A percentile compares a stretch with the other conserved stretches of the same genome.
Conservation (phyloP, 2,888 invertebrate genomes). For the Stramonita haemastoma region DNA sequence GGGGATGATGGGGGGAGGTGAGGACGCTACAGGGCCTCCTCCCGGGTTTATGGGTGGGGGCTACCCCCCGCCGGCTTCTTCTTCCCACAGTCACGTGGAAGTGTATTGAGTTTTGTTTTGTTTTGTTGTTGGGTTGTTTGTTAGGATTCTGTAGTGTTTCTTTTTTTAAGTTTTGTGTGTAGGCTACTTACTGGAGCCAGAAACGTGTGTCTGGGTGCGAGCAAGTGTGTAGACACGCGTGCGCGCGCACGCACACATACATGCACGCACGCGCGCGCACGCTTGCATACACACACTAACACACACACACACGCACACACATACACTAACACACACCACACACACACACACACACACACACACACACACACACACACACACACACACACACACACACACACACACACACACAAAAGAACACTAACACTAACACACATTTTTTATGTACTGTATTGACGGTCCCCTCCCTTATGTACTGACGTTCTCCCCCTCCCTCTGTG, state of each 20-base stretch:
- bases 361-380: too few species aligned
- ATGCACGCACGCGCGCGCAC: background rate
- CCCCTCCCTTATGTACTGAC: too few species aligned
- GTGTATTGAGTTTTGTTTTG: constrained; percentile 69
- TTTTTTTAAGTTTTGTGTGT: too few species aligned
- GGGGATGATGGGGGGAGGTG: background rate
- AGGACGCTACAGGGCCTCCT: background rate
- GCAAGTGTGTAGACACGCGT: too few species aligned
- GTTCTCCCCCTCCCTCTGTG: too few species aligned
- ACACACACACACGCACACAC: constrained; percentile 8
- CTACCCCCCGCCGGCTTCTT: constrained; percentile 46
- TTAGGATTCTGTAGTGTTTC: too few species aligned
- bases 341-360: constrained; percentile 15
- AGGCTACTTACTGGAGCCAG: too few species aligned
- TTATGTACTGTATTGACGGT: too few species aligned
- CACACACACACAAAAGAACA: background rate
- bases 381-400: background rate
- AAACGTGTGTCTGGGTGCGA: too few species aligned
- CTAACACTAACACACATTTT: too few species aligned
- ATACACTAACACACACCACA: background rate
- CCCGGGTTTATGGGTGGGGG: background rate
- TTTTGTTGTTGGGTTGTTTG: too few species aligned
- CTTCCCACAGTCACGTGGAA: constrained; percentile 73
- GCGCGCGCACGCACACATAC: background rate
- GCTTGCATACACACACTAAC: background rate